Evolutionary conservation across 2,797 vertebrate species (phyloP), one percentile per base, ranked within the genome.

Genomic region (Peromyscus melanophrys): DNA sequence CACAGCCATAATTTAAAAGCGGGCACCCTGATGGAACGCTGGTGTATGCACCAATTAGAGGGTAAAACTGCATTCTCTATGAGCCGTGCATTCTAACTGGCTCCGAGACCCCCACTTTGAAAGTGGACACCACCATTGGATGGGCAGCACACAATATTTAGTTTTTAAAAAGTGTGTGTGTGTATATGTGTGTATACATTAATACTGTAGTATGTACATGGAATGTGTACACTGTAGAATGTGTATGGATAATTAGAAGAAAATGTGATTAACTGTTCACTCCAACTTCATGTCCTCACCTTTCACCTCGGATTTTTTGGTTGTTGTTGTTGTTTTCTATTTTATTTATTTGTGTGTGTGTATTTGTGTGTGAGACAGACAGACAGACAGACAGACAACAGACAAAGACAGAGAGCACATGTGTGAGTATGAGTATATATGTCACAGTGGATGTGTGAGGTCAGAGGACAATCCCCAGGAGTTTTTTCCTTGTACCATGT

Each of bases 1-100:
- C 40, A 14, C 12, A 82, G 61, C 69, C 40, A 29, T 59, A 16
- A 65, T 83, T 92, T 63, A 86, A 92, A 86, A 61, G 52, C 0
- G 0, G 34, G 13, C 43, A 2, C 37, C 37, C 34, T 23, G 29
- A 1, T 0, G 10, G 37, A 40, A 63, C 37, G 16, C 46, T 1
- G 7, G 43, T 17, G 6, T 17, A 77, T 17, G 1, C 21, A 40
- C 31, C 80, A 17, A 89, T 27, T 34, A 59, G 9, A 55, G 19
- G 8, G 31, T 55, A 89, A 73, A 27, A 76, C 14, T 52, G 69
- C 46, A 77, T 80, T 63, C 37, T 3, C 23, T 29, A 4, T 0
- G 3, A 84, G 31, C 2, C 43, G 1, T 23, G 3, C 23, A 59
- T 49, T 46, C 21, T n/a, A 21, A 92, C 67, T 37, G n/a, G 0